Base-by-base conservation (phyloP, 2,797 vertebrate genomes). In the Brotogeris chrysoptera region DNA sequence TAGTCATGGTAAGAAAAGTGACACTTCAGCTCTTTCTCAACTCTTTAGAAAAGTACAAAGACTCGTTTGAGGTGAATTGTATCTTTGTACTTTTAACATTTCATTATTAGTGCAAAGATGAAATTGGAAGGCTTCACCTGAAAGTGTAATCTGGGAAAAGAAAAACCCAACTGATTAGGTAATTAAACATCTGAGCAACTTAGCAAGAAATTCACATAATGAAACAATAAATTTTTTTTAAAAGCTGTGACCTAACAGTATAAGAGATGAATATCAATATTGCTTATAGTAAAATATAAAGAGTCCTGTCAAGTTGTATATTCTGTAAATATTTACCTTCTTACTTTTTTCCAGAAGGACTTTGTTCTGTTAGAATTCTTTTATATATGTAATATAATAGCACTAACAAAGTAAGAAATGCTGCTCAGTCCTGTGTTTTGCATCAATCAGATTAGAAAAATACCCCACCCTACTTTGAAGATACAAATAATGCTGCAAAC, bases 1-100 rank as follows among this genome's bases (percentile, higher is more conserved):
- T 46, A 98, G 99, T 83, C 99, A 99, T 55, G 98, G 99, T 99
- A 98, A 99, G 98, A 95, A 85, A 78, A 94, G 69, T 66, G 32
- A 90, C 16, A 3, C 41, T 71, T 84, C 30, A 82, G 65, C 71
- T 95, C 55, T 88, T 87, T 88, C 32, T 88, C 34, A 55, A 27
- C 25, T 78, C 53, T 76, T 82, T 59, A 6, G 3, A 79, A n/a
- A 70, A 63, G 36, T 82, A 7, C 19, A 3, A 10, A 70, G 28
- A 34, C 10, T 77, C 9, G 19, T 50, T 64, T 82, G 52, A 91
- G 24, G 63, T 73, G 1, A 72, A 76, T 66, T 91, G 30, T 90
- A 59, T 16, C n/a, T 70, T 91, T 20, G 8, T 52, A 32, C 16
- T 79, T 94, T 12, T 59, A 70, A 46, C 11, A 10, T 43, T 61